Evolutionary conservation across 1,140 invertebrate species (phyloP).

Genomic region (Bombus vancouverensis): DNA sequence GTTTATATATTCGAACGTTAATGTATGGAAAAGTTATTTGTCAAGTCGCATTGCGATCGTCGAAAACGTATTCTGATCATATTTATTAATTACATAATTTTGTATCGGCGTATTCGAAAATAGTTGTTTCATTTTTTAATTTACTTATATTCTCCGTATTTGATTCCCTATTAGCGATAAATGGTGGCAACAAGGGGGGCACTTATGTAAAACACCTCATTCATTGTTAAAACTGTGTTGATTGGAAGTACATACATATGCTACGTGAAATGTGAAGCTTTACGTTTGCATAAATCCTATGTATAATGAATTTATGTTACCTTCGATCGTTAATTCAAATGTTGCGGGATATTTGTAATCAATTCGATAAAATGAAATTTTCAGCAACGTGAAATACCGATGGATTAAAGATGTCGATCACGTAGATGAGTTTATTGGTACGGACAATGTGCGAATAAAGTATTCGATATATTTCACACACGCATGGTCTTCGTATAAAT

Average conservation of each 20-base stretch:
- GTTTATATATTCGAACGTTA: no score
- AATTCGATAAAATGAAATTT: not conserved
- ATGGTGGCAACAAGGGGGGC: no score
- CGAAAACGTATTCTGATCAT: no score
- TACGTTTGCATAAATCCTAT: not conserved
- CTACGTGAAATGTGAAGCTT: not conserved
- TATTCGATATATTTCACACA: not conserved
- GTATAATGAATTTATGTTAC: no score
- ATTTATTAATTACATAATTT: no score
- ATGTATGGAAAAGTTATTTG: no score
- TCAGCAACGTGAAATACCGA: not conserved
- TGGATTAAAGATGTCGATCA: not conserved
- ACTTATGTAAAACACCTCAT: no score
- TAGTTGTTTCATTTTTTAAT: no score
- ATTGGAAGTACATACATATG: not conserved
- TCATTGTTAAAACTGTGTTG: not conserved
- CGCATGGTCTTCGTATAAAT: not conserved
- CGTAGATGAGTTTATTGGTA: constrained; percentile 3
- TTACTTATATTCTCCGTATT: no score
- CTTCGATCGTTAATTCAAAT: not conserved
- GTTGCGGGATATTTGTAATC: constrained; percentile 4
- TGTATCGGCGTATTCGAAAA: no score
- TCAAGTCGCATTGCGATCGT: no score
- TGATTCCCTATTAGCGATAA: no score
- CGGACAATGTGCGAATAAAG: not conserved